phyloP scores from a whole-genome alignment of 2,888 invertebrate genomes.

The Calameuta pallipes region DNA sequence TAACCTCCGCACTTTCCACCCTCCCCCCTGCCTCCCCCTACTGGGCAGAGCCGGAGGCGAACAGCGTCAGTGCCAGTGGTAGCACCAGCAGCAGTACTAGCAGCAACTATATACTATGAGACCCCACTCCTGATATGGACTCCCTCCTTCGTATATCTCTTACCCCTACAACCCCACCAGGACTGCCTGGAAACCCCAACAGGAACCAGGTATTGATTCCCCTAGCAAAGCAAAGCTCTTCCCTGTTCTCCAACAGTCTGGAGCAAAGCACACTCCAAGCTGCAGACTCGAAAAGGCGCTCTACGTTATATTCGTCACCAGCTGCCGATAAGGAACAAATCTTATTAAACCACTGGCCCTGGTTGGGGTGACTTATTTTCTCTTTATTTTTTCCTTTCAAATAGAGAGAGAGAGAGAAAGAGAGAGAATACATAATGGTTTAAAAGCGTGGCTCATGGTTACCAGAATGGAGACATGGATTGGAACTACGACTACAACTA shows the following conservation, averaged over 20 bases:
- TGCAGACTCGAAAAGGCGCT: slow-evolving; percentile 38
- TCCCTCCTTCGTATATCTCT: neutral
- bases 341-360: neutral
- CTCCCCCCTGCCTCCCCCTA: neutral
- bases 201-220: slow-evolving; percentile 59
- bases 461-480: neutral
- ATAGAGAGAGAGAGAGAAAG: neutral
- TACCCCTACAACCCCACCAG: slow-evolving; percentile 24
- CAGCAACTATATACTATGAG: neutral
- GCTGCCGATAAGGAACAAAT: neutral
- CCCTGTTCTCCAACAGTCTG: slow-evolving; percentile 59
- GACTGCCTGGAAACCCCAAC: slow-evolving; percentile 26
- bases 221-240: slow-evolving; percentile 52
- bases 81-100: neutral
- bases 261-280: slow-evolving; percentile 57
- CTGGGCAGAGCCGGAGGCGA: neutral
- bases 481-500: neutral
- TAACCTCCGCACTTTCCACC: slow-evolving; percentile 39
- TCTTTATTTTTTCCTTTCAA: neutral
- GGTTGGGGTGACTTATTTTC: neutral
- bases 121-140: neutral
- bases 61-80: no score
- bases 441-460: neutral
- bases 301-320: neutral
- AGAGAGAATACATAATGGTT: neutral